These are phyloP conservation scores for Psittacula echo DNA, from an alignment of 2,797 vertebrate genomes.

Conservation along the genomic window DNA sequence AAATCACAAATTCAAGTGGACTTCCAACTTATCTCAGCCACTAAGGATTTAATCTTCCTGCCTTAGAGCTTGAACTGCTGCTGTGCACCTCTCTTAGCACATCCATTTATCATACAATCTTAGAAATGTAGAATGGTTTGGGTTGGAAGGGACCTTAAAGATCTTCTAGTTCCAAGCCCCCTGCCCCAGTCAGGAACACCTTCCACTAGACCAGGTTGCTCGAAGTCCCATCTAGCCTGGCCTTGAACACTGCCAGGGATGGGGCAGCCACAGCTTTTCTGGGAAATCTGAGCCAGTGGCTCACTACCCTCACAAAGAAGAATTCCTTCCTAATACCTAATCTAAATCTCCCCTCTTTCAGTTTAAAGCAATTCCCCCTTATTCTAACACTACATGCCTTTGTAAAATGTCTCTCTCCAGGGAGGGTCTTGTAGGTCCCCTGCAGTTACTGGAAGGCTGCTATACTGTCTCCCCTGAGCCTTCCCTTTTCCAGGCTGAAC, in stretches of 20 bases:
- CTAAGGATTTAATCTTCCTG: background rate
- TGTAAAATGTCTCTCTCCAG: background rate
- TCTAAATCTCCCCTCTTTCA: background rate
- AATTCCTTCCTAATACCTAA: background rate
- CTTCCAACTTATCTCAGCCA: background rate
- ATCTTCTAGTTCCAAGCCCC: background rate
- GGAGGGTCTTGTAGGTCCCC: background rate
- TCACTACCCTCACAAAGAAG: background rate
- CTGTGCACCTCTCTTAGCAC: background rate
- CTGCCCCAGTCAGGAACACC: background rate
- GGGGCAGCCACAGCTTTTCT: background rate
- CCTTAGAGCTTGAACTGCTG: background rate
- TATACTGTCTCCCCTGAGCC: background rate
- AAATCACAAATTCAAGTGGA: background rate
- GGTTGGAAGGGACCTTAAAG: background rate
- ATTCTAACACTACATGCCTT: background rate
- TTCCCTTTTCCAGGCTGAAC: background rate
- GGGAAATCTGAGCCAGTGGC: background rate
- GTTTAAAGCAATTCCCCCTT: background rate
- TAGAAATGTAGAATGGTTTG: background rate
- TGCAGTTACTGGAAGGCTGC: background rate
- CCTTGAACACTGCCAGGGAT: background rate
- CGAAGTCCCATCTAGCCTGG: background rate
- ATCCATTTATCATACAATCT: background rate
- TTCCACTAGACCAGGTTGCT: background rate